Conservation (phyloP, 2,797 vertebrate species). For the Hippoglossus hippoglossus region DNA sequence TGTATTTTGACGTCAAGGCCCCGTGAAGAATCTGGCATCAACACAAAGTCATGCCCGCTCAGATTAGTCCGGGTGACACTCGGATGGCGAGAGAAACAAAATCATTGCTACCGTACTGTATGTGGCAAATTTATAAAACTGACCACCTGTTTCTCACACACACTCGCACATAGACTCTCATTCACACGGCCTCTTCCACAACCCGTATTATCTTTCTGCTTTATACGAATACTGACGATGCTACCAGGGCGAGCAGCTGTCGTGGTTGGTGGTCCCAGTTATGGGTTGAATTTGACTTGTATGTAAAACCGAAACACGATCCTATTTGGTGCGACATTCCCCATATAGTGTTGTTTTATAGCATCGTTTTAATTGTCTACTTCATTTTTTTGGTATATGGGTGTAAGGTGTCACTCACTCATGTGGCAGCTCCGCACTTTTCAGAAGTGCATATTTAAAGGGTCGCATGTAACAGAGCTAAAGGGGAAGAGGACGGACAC, state of each 20-base stretch:
- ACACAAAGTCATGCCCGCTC: conserved; percentile 60
- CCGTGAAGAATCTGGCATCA: conserved; percentile 65
- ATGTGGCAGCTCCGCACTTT: conserved; percentile 34
- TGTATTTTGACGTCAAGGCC: conserved; percentile 50
- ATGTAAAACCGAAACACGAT: conserved; percentile 68
- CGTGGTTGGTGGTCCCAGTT: conserved; percentile 68
- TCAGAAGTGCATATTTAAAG: conserved; percentile 42
- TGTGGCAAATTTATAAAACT: conserved; percentile 60
- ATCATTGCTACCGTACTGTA: conserved; percentile 64
- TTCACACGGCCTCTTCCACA: conserved; percentile 21
- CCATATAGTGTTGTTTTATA: conserved; percentile 49
- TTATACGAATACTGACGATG: conserved; percentile 6
- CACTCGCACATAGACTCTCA: conserved; percentile 15
- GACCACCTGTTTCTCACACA: conserved; percentile 68
- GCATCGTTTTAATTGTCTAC: conserved; percentile 50
- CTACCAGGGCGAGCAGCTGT: conserved; percentile 63
- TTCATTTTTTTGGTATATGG: conserved; percentile 47
- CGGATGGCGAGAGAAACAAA: conserved; percentile 42
- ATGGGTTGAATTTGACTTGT: conserved; percentile 58
- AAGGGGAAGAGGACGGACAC: conserved; percentile 6
- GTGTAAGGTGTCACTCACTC: conserved; percentile 51
- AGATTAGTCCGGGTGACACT: conserved; percentile 63
- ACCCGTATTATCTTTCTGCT: conserved; percentile 45
- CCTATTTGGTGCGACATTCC: conserved; percentile 27
- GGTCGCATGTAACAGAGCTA: conserved; percentile 26